Percentiles rank a stretch among this genome's conserved stretches.
phyloP scores from a whole-genome alignment of 2,113 vertebrate species.

The Pteruthius melanotis region DNA sequence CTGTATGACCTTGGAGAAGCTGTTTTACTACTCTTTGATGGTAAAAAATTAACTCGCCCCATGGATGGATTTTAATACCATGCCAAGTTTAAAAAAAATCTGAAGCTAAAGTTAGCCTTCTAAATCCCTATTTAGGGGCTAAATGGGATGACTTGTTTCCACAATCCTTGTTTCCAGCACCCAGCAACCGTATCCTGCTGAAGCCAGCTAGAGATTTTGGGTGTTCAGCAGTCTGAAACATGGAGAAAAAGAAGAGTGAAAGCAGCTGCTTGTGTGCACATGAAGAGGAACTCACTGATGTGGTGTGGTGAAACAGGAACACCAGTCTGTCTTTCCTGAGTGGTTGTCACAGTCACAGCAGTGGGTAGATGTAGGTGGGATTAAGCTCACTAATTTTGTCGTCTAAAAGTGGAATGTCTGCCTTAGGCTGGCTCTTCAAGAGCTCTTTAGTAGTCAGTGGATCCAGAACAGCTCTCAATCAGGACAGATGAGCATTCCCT shows the following conservation, averaged over 20 bases:
- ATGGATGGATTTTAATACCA: constrained; percentile 31
- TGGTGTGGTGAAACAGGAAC: background rate
- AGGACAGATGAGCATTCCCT: background rate
- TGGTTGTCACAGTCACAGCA: background rate
- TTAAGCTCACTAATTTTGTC: background rate
- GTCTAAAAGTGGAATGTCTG: background rate
- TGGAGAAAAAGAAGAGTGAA: background rate
- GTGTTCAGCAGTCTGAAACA: background rate
- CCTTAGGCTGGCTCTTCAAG: background rate
- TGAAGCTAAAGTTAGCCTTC: constrained; percentile 43
- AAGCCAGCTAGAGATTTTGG: background rate
- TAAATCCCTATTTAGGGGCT: constrained; percentile 30
- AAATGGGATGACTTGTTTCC: constrained; percentile 23
- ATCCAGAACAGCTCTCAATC: background rate
- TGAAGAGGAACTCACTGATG: background rate
- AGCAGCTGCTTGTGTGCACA: background rate
- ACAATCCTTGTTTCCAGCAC: background rate
- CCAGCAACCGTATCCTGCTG: background rate
- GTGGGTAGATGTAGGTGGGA: background rate
- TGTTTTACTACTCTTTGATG: constrained; percentile 59
- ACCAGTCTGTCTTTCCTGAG: background rate
- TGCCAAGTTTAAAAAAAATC: constrained; percentile 47
- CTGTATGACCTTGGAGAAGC: constrained; percentile 32
- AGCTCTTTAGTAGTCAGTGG: background rate
- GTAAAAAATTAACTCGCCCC: constrained; percentile 30